Evolutionary conservation across 30 jellyfish, hydroid and myxozoan species (phyloP).

Genomic region (Rhopilema esculentum): DNA sequence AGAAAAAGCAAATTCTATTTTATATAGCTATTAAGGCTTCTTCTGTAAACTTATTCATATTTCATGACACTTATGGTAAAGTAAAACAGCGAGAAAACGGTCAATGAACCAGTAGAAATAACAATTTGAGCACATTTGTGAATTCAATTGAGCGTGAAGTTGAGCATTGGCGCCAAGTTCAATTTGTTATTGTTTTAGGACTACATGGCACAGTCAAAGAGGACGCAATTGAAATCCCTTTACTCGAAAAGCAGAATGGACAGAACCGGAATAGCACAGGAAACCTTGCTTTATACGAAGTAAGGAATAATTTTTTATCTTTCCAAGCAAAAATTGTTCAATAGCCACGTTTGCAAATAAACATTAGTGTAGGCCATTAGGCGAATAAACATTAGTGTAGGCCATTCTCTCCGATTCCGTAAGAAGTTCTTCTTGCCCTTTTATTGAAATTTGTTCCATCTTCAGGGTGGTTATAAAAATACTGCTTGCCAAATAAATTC

Average conservation of each 20-base stretch:
- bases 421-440: no score
- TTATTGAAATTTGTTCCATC: no score
- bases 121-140: neutral
- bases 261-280: slow-evolving; percentile 37
- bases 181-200: neutral
- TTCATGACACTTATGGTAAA: neutral
- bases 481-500: no score
- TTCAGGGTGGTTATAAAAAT: no score
- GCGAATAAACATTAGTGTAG: no score
- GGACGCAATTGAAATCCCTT: slow-evolving; percentile 13
- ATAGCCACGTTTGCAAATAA: neutral
- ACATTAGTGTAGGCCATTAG: neutral
- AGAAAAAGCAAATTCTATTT: neutral
- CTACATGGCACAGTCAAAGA: neutral
- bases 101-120: neutral
- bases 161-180: slow-evolving; percentile 7
- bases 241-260: slow-evolving; percentile 39
- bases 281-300: slow-evolving; percentile 66
- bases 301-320: neutral
- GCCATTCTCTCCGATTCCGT: no score
- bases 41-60: neutral
- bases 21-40: neutral
- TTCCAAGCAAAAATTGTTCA: neutral
- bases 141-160: neutral
- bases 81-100: neutral